Evolutionary conservation across 1,140 invertebrate genomes (phyloP), one percentile per base, ranked within the genome.

Genomic region (Papilio xuthus): DNA sequence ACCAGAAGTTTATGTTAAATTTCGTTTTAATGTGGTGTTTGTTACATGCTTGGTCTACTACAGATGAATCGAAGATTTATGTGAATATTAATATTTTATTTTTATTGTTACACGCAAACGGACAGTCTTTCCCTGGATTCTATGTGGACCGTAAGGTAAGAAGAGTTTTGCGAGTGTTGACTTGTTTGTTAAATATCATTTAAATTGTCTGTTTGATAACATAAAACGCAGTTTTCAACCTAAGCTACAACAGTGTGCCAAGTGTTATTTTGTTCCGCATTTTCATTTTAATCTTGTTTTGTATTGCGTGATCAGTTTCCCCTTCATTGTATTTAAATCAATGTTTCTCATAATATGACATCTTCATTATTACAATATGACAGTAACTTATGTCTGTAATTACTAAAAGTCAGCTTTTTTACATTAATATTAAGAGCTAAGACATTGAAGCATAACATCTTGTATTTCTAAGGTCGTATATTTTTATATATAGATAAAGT

Each of bases 131-230:
- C 80, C 92, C 90, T 56, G 92, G 92, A 84, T 93, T 93, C 86
- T 93, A 93, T 87, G 83, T 92, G 85, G 92, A 92, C 70, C 82
- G 83, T 53, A 92, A 93, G 92, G 92, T 93, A 92, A 91, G 92
- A 85, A 80, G 28, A 78, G 73, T 82, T 42, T 77, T 85, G 70
- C 72, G 78, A 60, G 72, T 63, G 70, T 83, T 81, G 76, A 60
- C 37, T 18, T 23, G n/a, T 47, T 72, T 72, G 71, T 50, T 20
- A 50, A 42, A 26, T 44, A 6, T 50, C 15, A 44, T 44, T 50
- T 15, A 26, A 47, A 50, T 72, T 15, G 71, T 26, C 20, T 28
- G 42, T 47, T 44, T 72, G 1, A 23, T 72, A 20, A 20, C 13
- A 72, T 26, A 53, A 44, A 44, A 44, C 12, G 15, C 50, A 23